Conservation (phyloP, 2,888 invertebrate genomes). For the Morpho helenor region DNA sequence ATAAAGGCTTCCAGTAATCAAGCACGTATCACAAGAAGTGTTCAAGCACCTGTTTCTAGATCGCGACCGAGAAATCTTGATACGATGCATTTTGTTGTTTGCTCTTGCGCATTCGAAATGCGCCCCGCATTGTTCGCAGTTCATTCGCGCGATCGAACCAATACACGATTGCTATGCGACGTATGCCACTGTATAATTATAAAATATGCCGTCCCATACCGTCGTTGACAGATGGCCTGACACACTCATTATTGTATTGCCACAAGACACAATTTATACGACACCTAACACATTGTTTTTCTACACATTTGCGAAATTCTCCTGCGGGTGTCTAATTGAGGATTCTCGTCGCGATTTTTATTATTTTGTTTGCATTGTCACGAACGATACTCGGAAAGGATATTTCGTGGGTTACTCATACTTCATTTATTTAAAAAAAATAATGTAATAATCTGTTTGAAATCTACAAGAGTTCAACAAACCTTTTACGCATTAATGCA, state of each 20-base stretch:
- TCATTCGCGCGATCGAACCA: slow-evolving; percentile 55
- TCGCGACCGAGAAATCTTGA: slow-evolving; percentile 67
- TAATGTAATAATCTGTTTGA: slow-evolving; percentile 45
- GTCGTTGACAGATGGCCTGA: slow-evolving; percentile 58
- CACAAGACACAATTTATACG: slow-evolving; percentile 30
- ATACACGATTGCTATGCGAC: slow-evolving; percentile 54
- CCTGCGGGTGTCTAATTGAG: slow-evolving; percentile 48
- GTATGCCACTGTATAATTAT: slow-evolving; percentile 59
- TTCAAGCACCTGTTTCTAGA: slow-evolving; percentile 66
- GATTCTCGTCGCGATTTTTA: slow-evolving; percentile 60
- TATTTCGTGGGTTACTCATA: slow-evolving; percentile 68
- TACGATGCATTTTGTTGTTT: slow-evolving; percentile 38
- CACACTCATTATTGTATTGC: slow-evolving; percentile 41
- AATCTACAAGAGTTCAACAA: slow-evolving; percentile 35
- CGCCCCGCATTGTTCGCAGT: slow-evolving; percentile 51
- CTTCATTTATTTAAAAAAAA: slow-evolving; percentile 38
- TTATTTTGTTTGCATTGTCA: slow-evolving; percentile 66
- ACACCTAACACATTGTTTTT: slow-evolving; percentile 51
- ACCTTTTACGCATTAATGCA: slow-evolving; percentile 31
- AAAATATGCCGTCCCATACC: slow-evolving; percentile 56
- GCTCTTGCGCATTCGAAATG: slow-evolving; percentile 50
- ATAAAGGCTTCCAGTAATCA: slow-evolving; percentile 21
- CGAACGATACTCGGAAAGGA: slow-evolving; percentile 66
- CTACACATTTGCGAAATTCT: slow-evolving; percentile 60
- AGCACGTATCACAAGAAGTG: slow-evolving; percentile 29